These are phyloP conservation scores for Rhodophaea formosa DNA, from an alignment of 2,888 invertebrate genomes.

Conservation along the genomic window DNA sequence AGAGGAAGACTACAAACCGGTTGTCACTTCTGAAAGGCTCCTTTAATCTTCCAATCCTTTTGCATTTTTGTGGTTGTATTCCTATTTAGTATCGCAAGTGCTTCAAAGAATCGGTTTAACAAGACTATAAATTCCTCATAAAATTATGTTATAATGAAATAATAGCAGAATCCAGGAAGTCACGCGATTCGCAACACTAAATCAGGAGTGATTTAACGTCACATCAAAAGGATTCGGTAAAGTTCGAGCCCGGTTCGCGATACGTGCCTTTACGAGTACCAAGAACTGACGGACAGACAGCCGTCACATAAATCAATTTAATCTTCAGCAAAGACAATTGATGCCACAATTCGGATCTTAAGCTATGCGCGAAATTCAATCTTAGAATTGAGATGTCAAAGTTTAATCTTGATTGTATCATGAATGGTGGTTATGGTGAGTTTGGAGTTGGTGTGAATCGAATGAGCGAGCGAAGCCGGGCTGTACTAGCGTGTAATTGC, in stretches of 20 bases:
- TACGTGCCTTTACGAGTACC: slow-evolving; percentile 51
- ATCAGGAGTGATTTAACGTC: slow-evolving; percentile 49
- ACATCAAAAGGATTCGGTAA: slow-evolving; percentile 59
- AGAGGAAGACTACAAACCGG: too few species aligned
- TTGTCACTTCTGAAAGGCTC: too few species aligned
- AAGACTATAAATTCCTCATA: too few species aligned
- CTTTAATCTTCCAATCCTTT: too few species aligned
- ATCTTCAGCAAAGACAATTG: slow-evolving; percentile 71
- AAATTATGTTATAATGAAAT: neutral
- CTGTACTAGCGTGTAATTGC: slow-evolving; percentile 64
- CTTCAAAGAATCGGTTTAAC: too few species aligned
- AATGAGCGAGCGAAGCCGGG: slow-evolving; percentile 40
- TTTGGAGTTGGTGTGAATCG: slow-evolving; percentile 59
- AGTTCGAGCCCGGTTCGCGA: slow-evolving; percentile 25
- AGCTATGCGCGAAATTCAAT: slow-evolving; percentile 20
- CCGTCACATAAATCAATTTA: slow-evolving; percentile 74
- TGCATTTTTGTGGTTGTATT: too few species aligned
- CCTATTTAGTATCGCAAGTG: too few species aligned
- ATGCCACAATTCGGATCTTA: slow-evolving; percentile 36
- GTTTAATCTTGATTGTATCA: slow-evolving; percentile 27
- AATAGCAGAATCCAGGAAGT: neutral
- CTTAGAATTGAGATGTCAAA: slow-evolving; percentile 22
- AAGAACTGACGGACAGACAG: slow-evolving; percentile 63
- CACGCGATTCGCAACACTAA: slow-evolving; percentile 5
- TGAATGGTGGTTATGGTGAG: slow-evolving; percentile 31